Percentiles rank a stretch among this genome's conserved stretches.
Conservation (phyloP, 2,113 vertebrate species). For the Podilymbus podiceps region DNA sequence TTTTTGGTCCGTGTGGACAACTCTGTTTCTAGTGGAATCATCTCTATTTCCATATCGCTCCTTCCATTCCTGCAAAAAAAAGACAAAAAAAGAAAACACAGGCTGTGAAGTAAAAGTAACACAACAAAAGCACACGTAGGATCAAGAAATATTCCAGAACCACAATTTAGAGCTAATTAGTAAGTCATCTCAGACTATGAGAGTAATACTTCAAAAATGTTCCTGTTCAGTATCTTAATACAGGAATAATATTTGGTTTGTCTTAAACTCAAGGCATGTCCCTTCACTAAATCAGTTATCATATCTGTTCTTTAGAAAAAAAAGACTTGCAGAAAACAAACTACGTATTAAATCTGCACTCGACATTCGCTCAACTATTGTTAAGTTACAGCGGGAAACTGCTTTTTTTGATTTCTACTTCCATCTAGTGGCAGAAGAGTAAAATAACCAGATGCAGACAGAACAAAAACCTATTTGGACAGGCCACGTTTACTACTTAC, state of each 20-base stretch:
- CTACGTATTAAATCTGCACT: neutral
- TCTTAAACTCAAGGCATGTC: neutral
- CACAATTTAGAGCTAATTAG: neutral
- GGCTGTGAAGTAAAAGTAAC: neutral
- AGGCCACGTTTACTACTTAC: neutral
- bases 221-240: neutral
- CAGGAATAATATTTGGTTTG: neutral
- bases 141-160: neutral
- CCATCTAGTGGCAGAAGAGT: constrained; percentile 31
- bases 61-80: constrained; percentile 82
- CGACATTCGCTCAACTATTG: neutral
- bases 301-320: neutral
- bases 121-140: neutral
- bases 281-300: neutral
- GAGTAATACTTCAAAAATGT: neutral
- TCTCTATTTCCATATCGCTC: constrained; percentile 91
- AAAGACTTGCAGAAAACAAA: neutral
- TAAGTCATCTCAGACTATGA: neutral
- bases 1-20: constrained; percentile 79
- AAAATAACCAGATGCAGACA: neutral
- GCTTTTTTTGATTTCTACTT: neutral
- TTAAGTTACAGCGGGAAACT: accelerated
- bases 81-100: neutral
- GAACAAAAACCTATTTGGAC: neutral
- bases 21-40: constrained; percentile 77